Conservation (phyloP, 2,888 invertebrate genomes). For the Dryadula phaetusa region DNA sequence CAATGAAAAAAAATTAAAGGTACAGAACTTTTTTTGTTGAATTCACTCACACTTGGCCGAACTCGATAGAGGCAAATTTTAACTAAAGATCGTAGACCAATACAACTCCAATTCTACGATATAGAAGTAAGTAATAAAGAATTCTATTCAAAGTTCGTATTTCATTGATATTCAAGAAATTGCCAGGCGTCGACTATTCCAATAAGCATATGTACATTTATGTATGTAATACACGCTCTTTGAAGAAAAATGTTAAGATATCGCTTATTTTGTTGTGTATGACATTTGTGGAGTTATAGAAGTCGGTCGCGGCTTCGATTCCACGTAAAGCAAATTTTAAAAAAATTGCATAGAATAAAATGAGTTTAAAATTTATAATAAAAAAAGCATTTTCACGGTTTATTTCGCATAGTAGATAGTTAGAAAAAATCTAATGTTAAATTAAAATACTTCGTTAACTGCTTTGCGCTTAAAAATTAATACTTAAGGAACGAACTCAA, state of each 20-base stretch:
- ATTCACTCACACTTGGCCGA: too few species aligned
- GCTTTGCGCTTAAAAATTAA: too few species aligned
- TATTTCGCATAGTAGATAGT: too few species aligned
- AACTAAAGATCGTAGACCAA: neutral
- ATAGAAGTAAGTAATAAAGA: conserved; percentile 9
- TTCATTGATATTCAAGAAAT: conserved; percentile 22
- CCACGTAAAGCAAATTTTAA: too few species aligned
- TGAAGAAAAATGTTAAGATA: neutral
- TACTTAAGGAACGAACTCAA: too few species aligned
- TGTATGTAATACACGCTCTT: conserved; percentile 9
- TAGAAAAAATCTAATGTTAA: too few species aligned
- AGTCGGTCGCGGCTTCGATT: neutral
- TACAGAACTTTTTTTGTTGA: too few species aligned
- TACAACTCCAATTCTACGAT: conserved; percentile 15
- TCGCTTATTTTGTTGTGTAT: neutral
- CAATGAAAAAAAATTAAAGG: too few species aligned
- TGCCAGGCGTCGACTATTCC: conserved; percentile 15
- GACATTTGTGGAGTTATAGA: neutral
- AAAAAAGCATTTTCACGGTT: too few species aligned
- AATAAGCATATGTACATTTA: conserved; percentile 18
- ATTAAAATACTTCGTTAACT: too few species aligned
- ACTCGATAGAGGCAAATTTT: neutral
- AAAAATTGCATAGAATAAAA: too few species aligned
- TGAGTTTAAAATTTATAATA: too few species aligned
- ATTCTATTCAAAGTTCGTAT: conserved; percentile 17